Evolutionary conservation across 2,888 invertebrate genomes (phyloP), one percentile per base, ranked within the genome.

Genomic region (Ormyrus labotus): DNA sequence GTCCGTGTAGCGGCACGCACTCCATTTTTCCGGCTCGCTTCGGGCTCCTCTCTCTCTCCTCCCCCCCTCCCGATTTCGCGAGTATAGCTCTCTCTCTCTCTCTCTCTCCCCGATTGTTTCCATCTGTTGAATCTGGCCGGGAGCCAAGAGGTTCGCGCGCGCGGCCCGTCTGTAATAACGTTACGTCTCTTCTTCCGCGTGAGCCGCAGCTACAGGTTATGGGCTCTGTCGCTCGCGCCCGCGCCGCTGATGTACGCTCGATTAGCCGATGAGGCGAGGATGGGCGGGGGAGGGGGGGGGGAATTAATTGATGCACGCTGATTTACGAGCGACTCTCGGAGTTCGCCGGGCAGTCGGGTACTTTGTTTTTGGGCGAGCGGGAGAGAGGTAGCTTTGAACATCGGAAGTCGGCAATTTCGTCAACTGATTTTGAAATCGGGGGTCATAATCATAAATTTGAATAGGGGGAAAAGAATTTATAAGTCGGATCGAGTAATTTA

Each of bases 91-190:
- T 19, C 19, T 19, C 19, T 84, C 19, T 19, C 19, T 19, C 19
- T 19, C 19, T 84, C 2, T 34, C 34, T 34, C 34, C 84, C 80
- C 83, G 83, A 87, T 87, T 87, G 86, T 87, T 86, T 85, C 82
- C 86, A 87, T 87, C 88, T 88, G 87, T 88, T 88, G 88, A 88
- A 86, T 87, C 85, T 87, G 87, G 87, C 87, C 61, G 45, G 45
- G 70, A 57, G 86, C 87, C 86, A 86, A 86, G 80, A 60, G 69
- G 13, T 65, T 13, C 64, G 64, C 65, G 75, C 10, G 34, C 34
- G 34, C 34, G 34, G 3, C 82, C 83, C 85, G 80, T 82, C 82
- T 82, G 84, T 86, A 85, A 87, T 85, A 86, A 85, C 83, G 84
- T 85, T 85, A 84, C 82, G 65, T 48, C 65, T 57, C 72, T 48